These are phyloP conservation scores for Brachionus rotundiformis DNA, from an alignment of 1,140 invertebrate species.

Conservation along the genomic window DNA sequence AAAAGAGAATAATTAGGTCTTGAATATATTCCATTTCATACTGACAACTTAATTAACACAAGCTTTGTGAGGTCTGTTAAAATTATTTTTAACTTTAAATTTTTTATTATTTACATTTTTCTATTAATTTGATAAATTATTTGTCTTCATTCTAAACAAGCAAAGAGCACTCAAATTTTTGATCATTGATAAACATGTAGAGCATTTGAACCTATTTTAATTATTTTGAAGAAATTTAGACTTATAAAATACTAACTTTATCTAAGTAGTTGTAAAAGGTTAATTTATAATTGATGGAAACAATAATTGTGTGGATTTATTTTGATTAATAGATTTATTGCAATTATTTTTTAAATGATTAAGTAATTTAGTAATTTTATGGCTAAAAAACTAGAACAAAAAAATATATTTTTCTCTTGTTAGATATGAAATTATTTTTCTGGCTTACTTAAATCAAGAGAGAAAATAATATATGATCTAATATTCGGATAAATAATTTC, in stretches of 20 bases:
- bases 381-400: neutral
- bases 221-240: neutral
- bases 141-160: too few relatives aligned
- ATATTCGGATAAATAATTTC: too few relatives aligned
- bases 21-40: neutral
- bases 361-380: too few relatives aligned
- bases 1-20: slow-evolving; percentile 2
- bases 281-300: neutral
- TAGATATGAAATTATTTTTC: neutral
- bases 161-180: too few relatives aligned
- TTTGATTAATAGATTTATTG: neutral
- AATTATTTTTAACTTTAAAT: neutral
- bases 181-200: too few relatives aligned
- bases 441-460: too few relatives aligned
- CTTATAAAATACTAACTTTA: neutral
- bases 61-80: neutral
- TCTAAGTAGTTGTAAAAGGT: neutral
- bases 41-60: neutral
- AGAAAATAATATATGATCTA: too few relatives aligned
- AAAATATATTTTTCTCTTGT: neutral
- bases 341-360: neutral
- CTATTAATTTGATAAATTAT: too few relatives aligned
- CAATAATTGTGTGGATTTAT: neutral
- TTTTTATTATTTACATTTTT: too few relatives aligned
- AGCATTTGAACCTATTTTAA: too few relatives aligned